A percentile compares a stretch with the other conserved stretches of the same genome.
phyloP scores from a whole-genome alignment of 2,888 invertebrate genomes.

The Caenorhabditis imperialis region DNA sequence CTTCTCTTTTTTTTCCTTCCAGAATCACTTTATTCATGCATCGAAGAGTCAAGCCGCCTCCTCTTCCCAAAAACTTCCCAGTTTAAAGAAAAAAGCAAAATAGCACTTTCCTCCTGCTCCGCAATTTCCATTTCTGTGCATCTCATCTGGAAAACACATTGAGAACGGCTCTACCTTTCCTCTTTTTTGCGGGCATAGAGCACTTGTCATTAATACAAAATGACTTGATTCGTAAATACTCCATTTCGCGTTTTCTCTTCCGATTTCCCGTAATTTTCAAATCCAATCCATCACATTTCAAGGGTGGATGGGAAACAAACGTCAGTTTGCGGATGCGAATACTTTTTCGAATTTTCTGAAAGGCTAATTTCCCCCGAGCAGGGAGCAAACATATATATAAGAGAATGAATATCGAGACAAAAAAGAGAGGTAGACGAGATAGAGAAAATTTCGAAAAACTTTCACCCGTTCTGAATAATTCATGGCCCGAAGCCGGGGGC shows the following conservation, averaged over 20 bases:
- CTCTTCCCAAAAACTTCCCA: conserved; percentile 8
- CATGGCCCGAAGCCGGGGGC: conserved; percentile 30
- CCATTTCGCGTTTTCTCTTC: conserved; percentile 4
- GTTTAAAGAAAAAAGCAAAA: too few relatives aligned
- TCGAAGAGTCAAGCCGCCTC: conserved; percentile 11
- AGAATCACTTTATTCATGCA: conserved; percentile 40
- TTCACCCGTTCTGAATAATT: conserved; percentile 48
- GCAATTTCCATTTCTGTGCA: conserved; percentile 43
- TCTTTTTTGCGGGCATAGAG: conserved; percentile 1
- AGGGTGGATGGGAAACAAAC: too few relatives aligned
- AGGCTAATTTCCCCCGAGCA: not conserved
- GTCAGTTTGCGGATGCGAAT: too few relatives aligned
- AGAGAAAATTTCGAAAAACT: conserved; percentile 36
- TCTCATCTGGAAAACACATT: conserved; percentile 24
- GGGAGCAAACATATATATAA: not conserved
- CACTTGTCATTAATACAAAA: conserved; percentile 47
- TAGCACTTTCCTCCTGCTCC: conserved; percentile 15
- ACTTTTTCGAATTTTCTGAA: too few relatives aligned
- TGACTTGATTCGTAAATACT: conserved; percentile 41
- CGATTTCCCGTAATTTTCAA: conserved; percentile 7
- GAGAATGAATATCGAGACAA: conserved; percentile 12
- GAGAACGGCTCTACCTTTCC: conserved; percentile 11
- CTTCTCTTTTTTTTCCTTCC: conserved; percentile 14
- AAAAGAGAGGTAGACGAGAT: conserved; percentile 8
- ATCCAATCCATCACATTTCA: conserved; percentile 40